Evolutionary conservation across 2,797 vertebrate species (phyloP), one percentile per base, ranked within the genome.

Genomic region (Mus minutoides): DNA sequence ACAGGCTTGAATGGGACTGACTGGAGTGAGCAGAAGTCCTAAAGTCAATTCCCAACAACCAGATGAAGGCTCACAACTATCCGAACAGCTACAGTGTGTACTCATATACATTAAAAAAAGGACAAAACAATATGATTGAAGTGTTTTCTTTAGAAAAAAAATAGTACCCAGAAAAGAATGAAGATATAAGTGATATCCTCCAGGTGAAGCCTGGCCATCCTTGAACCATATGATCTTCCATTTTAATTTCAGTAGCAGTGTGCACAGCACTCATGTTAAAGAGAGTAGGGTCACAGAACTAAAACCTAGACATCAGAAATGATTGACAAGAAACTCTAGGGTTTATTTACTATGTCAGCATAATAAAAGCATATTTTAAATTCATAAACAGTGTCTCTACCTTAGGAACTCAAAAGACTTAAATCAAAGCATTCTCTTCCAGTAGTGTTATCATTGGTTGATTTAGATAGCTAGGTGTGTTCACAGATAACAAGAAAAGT

Each of bases 331-430:
- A 92, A 94, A 90, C n/a, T 75, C 56, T 76, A 46, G 73, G 37
- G 26, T 34, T 94, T 75, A 31, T n/a, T 76, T 10, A 1, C 52
- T 29, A 56, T 37, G 62, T 90, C 24, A 26, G 37, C 2, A 29
- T 11, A 93, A 11, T 43, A 37, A 88, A 92, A 77, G 22, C 21
- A 22, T 82, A 62, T 58, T 56, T 82, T 73, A 88, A 54, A 31
- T 82, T 29, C 37, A 76, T 87, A 58, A 92, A 58, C n/a, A 76
- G 29, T 19, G 6, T 77, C 3, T 84, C 49, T 76, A 92, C 62
- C 16, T 69, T 21, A 87, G 26, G 8, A 60, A 43, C 46, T 79
- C 31, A 86, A 29, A 58, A 46, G 9, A 52, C 19, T 86, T 34
- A 77, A 49, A 1, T 31, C 16, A 58, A 52, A 90, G 40, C 0